These are phyloP conservation scores for Arbacia lixula DNA, from an alignment of 53 echinoderm and acorn worm species.

Conservation along the genomic window DNA sequence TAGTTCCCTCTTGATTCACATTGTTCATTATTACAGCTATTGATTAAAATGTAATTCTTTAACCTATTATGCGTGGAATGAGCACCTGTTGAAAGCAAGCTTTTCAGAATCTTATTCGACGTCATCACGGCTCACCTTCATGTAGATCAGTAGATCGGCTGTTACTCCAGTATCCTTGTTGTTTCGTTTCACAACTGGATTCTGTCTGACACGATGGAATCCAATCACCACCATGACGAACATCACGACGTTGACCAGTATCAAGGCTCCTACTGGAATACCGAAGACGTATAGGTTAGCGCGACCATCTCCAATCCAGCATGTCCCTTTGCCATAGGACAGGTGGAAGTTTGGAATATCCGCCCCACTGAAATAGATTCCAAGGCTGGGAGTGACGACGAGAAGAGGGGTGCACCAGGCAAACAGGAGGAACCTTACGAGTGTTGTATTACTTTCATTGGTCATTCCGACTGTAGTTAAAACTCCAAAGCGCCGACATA, in stretches of 20 bases:
- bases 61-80: too few relatives aligned
- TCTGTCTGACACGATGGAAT: conserved; percentile 49
- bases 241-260: conserved; percentile 55
- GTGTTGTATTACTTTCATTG: background rate
- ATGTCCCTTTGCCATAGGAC: conserved; percentile 37
- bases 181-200: conserved; percentile 2
- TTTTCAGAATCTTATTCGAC: too few relatives aligned
- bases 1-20: too few relatives aligned
- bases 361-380: conserved; percentile 59
- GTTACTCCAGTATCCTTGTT: background rate
- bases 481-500: conserved; percentile 55
- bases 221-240: conserved; percentile 57
- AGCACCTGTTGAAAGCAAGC: too few relatives aligned
- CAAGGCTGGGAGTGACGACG: conserved; percentile 58
- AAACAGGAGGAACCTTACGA: conserved; percentile 30
- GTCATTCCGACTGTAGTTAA: conserved; percentile 1
- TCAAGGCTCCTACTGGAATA: conserved; percentile 47
- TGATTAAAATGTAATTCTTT: too few relatives aligned
- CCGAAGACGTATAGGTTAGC: conserved; percentile 68
- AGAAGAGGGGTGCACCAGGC: conserved; percentile 49
- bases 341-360: conserved; percentile 29
- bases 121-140: conserved; percentile 36
- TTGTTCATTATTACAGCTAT: too few relatives aligned
- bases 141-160: conserved; percentile 8
- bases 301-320: conserved; percentile 64